phyloP scores from a whole-genome alignment of 64 coral and sea anemone species.

The Porites australiensis region DNA sequence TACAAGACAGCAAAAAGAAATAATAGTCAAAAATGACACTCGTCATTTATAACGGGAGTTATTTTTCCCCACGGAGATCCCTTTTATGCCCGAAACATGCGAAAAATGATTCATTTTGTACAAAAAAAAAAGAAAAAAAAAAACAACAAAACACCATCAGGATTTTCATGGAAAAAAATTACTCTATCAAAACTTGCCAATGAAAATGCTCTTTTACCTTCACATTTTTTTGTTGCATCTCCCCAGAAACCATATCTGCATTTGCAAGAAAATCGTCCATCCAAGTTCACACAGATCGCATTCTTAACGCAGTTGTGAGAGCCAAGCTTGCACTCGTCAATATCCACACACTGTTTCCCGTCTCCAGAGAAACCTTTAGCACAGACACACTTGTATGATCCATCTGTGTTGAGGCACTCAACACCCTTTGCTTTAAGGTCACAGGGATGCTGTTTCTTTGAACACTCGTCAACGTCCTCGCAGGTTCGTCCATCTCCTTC shows the following conservation, averaged over 20 bases:
- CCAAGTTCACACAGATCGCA: too few relatives aligned
- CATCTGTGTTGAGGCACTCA: background rate
- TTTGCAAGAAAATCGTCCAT: background rate
- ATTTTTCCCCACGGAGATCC: too few relatives aligned
- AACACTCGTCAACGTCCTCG: constrained; percentile 5
- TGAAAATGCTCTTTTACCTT: background rate
- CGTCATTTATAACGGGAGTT: too few relatives aligned
- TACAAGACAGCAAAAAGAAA: too few relatives aligned
- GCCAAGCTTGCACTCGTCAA: background rate
- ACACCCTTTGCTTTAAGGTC: background rate
- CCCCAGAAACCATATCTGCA: constrained; percentile 15
- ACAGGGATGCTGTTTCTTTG: background rate
- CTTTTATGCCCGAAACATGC: too few relatives aligned
- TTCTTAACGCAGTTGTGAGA: too few relatives aligned
- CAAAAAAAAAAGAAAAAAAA: too few relatives aligned
- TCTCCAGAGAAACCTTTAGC: background rate
- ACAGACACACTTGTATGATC: constrained; percentile 7
- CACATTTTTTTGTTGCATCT: background rate
- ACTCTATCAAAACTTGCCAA: background rate
- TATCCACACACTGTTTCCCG: background rate
- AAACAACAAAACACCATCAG: too few relatives aligned
- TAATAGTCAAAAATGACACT: too few relatives aligned
- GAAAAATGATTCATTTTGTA: too few relatives aligned
- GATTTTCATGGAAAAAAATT: too few relatives aligned
- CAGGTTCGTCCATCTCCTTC: background rate